Evolutionary conservation across 37 sponge, comb jelly and placozoan species (phyloP).

Genomic region (Haliclona indistincta): DNA sequence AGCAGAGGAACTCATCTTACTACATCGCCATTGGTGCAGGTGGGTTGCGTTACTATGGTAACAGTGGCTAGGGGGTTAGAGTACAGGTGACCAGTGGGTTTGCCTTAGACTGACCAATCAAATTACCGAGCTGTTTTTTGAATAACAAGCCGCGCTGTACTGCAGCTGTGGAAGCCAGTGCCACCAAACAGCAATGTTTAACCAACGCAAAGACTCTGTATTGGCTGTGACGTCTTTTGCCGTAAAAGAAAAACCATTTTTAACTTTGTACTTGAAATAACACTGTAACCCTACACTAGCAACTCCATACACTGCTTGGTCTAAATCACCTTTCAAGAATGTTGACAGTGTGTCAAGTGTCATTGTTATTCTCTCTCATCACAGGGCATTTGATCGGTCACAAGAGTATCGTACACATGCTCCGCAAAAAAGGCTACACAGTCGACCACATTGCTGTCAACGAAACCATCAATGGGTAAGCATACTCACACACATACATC

Average conservation of each 20-base stretch:
- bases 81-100: too few species aligned
- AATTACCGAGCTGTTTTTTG: too few species aligned
- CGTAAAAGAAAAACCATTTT: too few species aligned
- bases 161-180: too few species aligned
- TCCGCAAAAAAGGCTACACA: conserved; percentile 25
- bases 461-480: conserved; percentile 50
- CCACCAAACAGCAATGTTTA: too few species aligned
- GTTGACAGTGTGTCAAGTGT: not conserved
- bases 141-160: too few species aligned
- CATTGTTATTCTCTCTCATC: not conserved
- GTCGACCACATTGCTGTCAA: conserved; percentile 24
- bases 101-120: too few species aligned
- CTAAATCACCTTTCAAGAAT: not conserved
- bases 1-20: conserved; percentile 22
- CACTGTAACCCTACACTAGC: not conserved
- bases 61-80: too few species aligned
- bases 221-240: too few species aligned
- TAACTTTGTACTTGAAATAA: not conserved
- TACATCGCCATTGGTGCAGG: conserved; percentile 70
- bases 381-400: conserved; percentile 4
- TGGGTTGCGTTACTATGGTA: too few species aligned
- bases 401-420: not conserved
- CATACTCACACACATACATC: conserved; percentile 6
- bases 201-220: too few species aligned
- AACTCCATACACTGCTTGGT: not conserved